Evolutionary conservation across 2,797 vertebrate species (phyloP).

Genomic region (Enteromius argenteus): DNA sequence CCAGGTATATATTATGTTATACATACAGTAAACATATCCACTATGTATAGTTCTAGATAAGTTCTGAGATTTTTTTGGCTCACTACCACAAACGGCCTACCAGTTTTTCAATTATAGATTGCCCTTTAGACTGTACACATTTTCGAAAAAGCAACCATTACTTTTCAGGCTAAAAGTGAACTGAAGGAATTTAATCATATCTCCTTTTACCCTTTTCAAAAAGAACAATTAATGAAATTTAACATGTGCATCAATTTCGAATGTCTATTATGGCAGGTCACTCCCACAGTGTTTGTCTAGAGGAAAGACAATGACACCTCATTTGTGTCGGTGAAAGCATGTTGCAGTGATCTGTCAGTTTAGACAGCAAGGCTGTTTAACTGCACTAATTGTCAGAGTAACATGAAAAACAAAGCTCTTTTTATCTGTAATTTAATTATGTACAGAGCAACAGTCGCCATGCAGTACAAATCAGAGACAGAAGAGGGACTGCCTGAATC

Average conservation of each 20-base stretch:
- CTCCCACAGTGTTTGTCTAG: slow-evolving; percentile 36
- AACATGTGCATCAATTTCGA: slow-evolving; percentile 32
- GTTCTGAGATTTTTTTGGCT: background rate
- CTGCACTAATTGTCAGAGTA: slow-evolving; percentile 57
- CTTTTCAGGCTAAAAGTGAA: background rate
- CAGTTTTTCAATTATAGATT: slow-evolving; percentile 20
- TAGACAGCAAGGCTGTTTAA: slow-evolving; percentile 46
- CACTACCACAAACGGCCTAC: background rate
- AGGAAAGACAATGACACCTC: slow-evolving; percentile 26
- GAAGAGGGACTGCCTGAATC: slow-evolving; percentile 63
- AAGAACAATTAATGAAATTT: slow-evolving; percentile 33
- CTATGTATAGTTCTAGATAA: background rate
- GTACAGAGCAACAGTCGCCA: slow-evolving; percentile 59
- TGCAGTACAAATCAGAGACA: slow-evolving; percentile 59
- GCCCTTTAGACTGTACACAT: slow-evolving; percentile 24
- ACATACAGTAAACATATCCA: too few relatives aligned
- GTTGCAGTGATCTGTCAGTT: slow-evolving; percentile 60
- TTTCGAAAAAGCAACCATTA: slow-evolving; percentile 16
- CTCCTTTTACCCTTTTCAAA: slow-evolving; percentile 43
- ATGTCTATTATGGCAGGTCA: slow-evolving; percentile 14
- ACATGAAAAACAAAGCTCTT: slow-evolving; percentile 56
- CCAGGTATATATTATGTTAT: too few relatives aligned
- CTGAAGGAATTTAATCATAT: slow-evolving; percentile 10
- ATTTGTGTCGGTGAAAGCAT: slow-evolving; percentile 58
- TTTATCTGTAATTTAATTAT: slow-evolving; percentile 63